A percentile compares a stretch with the other conserved stretches of the same genome.
These are phyloP conservation scores for Gambusia holbrooki DNA, from an alignment of 2,113 vertebrate species.

Conservation along the genomic window DNA sequence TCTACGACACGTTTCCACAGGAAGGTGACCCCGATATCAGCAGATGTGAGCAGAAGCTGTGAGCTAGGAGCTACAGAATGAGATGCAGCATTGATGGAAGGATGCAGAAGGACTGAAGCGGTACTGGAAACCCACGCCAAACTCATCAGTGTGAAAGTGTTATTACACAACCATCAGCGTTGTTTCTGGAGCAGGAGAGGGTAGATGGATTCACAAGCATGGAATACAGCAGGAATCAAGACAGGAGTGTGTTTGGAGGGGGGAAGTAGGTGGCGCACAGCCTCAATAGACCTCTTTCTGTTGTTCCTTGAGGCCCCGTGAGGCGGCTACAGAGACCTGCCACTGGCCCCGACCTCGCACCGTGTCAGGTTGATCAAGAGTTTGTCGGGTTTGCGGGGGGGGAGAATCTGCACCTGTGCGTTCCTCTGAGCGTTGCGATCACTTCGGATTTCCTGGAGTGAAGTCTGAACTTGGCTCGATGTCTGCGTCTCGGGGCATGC, in stretches of 20 bases:
- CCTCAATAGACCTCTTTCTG: constrained; percentile 31
- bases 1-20: neutral
- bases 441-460: constrained; percentile 33
- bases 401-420: constrained; percentile 70
- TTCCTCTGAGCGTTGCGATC: constrained; percentile 59
- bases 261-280: neutral
- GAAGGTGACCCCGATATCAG: constrained; percentile 42
- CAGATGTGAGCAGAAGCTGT: constrained; percentile 35
- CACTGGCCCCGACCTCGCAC: constrained; percentile 37
- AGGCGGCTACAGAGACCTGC: constrained; percentile 45
- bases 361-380: constrained; percentile 63
- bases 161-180: constrained; percentile 72
- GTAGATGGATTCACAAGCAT: constrained; percentile 27
- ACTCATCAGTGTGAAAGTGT: constrained; percentile 66
- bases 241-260: neutral
- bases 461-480: constrained; percentile 63
- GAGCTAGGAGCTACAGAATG: constrained; percentile 40
- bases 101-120: constrained; percentile 68
- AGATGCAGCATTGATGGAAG: constrained; percentile 69
- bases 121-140: constrained; percentile 54
- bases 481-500: constrained; percentile 60
- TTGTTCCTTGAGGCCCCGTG: constrained; percentile 43
- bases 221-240: constrained; percentile 8
- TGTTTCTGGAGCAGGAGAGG: constrained; percentile 36
- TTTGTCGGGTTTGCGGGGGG: constrained; percentile 10